Evolutionary conservation across 2,797 vertebrate genomes (phyloP).

Genomic region (Ibycter americanus): DNA sequence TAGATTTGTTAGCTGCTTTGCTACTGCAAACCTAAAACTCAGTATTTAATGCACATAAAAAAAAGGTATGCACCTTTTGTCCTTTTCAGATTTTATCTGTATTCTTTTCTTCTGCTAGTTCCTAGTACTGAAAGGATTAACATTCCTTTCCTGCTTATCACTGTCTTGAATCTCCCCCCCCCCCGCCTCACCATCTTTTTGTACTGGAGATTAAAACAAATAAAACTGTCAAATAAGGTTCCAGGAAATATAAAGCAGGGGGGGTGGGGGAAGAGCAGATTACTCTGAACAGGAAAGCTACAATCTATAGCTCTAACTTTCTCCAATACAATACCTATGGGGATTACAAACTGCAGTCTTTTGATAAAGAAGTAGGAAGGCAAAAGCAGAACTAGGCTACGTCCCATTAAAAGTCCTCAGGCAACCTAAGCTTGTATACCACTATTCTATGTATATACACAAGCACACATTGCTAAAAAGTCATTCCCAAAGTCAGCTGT

Average conservation of each 20-base stretch:
- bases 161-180: neutral
- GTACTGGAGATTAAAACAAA: neutral
- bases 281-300: neutral
- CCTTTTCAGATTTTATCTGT: neutral
- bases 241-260: neutral
- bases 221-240: neutral
- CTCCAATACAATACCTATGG: neutral
- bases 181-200: neutral
- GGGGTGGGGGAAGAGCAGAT: neutral
- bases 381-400: neutral
- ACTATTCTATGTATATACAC: conserved; percentile 34
- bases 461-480: conserved; percentile 52
- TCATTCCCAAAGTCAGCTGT: conserved; percentile 48
- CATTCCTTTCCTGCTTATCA: neutral
- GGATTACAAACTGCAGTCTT: neutral
- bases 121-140: neutral
- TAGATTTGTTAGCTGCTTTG: neutral
- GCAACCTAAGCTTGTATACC: conserved; percentile 29
- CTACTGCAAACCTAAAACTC: neutral
- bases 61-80: neutral
- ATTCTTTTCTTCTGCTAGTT: neutral
- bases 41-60: neutral
- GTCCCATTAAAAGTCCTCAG: neutral
- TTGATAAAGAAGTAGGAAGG: neutral
- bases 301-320: neutral